Base-by-base conservation (phyloP, 2,113 vertebrate genomes). In the Zosterops pallidus region DNA sequence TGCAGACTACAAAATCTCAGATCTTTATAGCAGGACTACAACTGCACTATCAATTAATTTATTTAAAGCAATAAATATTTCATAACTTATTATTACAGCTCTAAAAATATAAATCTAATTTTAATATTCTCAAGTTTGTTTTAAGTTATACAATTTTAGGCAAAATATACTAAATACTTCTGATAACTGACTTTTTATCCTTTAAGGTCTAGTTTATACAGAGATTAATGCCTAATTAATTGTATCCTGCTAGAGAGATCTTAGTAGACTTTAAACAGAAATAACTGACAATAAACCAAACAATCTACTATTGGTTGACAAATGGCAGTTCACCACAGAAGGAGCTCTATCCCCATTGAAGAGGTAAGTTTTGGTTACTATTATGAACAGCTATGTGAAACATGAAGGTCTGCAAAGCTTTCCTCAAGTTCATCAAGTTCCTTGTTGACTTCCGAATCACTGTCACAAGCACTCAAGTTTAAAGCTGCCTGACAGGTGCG, bases 341-440 rank as follows among this genome's bases (percentile, higher is more conserved):
- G 44, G 52, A 71, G 31, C 35, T 84, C 65, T 46, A 37, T 60
- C 76, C 49, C 52, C 69, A 25, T 65, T 83, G 71, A 59, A 71
- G 83, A 82, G 63, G 41, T 22, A 67, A 39, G 19, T 71, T 86
- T 93, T 95, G 75, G n/a, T 72, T 39, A 47, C 68, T 86, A 4
- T 41, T 55, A 41, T 14, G 29, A 81, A n/a, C 14, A 76, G 12
- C 22, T 62, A 33, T 1, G 28, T 46, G 95, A 96, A 52, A 95
- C 16, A 17, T 65, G 95, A 60, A 90, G 50, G 14, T 76, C 90
- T 67, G 87, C 53, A 41, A 96, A 92, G 14, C 18, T 83, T 53
- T 93, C 63, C 85, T 88, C 60, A 22, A 97, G 92, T 44, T 92
- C 75, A 23, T 93, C 85, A 19, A 96, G 67, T 42, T 92, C 85